These are phyloP conservation scores for Tanytarsus gracilentus DNA, from an alignment of 2,888 invertebrate genomes.

Conservation along the genomic window DNA sequence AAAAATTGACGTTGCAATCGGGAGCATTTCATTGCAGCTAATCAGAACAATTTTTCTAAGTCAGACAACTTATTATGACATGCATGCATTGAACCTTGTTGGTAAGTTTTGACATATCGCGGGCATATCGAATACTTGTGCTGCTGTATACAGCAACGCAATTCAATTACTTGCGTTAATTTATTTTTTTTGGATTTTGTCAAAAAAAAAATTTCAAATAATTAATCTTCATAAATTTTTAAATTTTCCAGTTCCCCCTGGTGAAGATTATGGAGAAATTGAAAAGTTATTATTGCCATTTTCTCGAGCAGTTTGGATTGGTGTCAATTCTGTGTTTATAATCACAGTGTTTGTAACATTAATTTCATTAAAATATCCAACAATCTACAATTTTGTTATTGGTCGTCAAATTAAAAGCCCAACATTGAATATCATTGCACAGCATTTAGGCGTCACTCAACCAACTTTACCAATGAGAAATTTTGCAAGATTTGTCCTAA, in stretches of 20 bases:
- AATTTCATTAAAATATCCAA: background rate
- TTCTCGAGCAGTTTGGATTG: background rate
- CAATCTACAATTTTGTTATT: conserved; percentile 5
- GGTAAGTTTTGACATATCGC: background rate
- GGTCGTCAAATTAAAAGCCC: background rate
- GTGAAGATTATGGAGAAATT: background rate
- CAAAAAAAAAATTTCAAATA: no score
- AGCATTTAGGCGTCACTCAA: background rate
- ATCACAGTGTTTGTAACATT: background rate
- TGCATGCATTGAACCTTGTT: background rate
- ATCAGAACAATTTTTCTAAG: conserved; percentile 1
- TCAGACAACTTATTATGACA: background rate
- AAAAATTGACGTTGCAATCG: background rate
- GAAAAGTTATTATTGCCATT: conserved; percentile 9
- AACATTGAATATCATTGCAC: background rate
- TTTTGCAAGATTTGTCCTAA: conserved; percentile 5
- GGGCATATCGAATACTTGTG: background rate
- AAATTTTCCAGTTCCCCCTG: background rate
- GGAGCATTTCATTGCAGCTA: conserved; percentile 6
- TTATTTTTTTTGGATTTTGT: no score
- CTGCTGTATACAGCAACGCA: no score
- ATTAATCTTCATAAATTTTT: no score
- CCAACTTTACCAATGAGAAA: background rate
- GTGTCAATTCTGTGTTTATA: background rate
- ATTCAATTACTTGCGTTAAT: no score